These are phyloP conservation scores for Psix sp. DNA, from an alignment of 1,140 invertebrate species.

Conservation along the genomic window DNA sequence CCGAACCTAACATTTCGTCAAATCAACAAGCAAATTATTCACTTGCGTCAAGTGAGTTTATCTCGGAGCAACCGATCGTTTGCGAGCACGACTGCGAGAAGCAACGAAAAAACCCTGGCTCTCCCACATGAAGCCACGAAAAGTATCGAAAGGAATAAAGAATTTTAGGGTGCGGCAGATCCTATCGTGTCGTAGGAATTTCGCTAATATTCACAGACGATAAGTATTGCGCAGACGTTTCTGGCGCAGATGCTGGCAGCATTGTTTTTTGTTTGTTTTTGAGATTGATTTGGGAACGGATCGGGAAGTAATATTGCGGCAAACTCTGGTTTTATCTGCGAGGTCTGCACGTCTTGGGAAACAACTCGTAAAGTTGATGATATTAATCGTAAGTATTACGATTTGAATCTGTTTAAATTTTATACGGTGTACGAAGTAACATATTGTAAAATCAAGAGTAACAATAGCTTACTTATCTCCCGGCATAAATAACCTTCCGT, in stretches of 20 bases:
- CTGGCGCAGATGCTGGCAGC: constrained; percentile 3
- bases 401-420: constrained; percentile 7
- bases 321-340: constrained; percentile 11
- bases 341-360: background rate
- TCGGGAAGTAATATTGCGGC: background rate
- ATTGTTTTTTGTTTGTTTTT: constrained; percentile 28
- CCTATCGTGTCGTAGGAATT: constrained; percentile 55
- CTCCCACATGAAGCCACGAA: constrained; percentile 52
- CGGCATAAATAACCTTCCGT: background rate
- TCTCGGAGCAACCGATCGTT: constrained; percentile 6
- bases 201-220: constrained; percentile 45
- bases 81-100: constrained; percentile 6
- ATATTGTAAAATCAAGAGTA: constrained; percentile 5
- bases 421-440: background rate
- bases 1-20: constrained; percentile 33
- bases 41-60: constrained; percentile 35
- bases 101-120: constrained; percentile 25
- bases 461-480: constrained; percentile 1
- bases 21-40: constrained; percentile 45
- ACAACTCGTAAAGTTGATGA: constrained; percentile 3
- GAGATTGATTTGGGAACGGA: constrained; percentile 19
- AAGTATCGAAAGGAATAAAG: constrained; percentile 47
- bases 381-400: constrained; percentile 26
- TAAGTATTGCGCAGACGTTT: constrained; percentile 21
- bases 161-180: constrained; percentile 56